Evolutionary conservation across 2,113 vertebrate genomes (phyloP).

Genomic region (Bettongia penicillata): DNA sequence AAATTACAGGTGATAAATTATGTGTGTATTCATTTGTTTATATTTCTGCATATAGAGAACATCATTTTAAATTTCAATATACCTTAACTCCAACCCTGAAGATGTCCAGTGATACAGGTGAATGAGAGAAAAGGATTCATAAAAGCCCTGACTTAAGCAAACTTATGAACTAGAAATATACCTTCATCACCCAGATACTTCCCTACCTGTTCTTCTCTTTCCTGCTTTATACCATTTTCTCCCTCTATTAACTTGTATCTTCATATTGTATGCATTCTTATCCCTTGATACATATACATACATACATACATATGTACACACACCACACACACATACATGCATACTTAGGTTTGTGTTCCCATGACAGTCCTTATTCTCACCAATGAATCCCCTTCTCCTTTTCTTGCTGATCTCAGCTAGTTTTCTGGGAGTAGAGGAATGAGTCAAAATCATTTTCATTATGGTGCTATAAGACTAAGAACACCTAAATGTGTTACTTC

Average conservation of each 20-base stretch:
- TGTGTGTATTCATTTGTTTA: background rate
- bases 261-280: background rate
- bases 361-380: background rate
- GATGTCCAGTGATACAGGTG: background rate
- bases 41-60: background rate
- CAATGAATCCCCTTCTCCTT: background rate
- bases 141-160: background rate
- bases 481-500: background rate
- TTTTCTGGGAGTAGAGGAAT: background rate
- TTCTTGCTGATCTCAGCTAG: background rate
- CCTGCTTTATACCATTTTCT: background rate
- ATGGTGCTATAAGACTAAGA: background rate
- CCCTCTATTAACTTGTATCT: background rate
- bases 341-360: background rate
- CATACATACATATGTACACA: too few relatives aligned
- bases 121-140: background rate
- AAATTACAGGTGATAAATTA: background rate
- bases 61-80: background rate
- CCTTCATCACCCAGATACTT: background rate
- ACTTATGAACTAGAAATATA: background rate
- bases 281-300: background rate
- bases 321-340: too few relatives aligned
- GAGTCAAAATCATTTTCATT: background rate
- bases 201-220: background rate
- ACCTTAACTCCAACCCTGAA: background rate